Evolutionary conservation across 2,797 vertebrate species (phyloP), one percentile per base, ranked within the genome.

Genomic region (Sebastes matsubarae): DNA sequence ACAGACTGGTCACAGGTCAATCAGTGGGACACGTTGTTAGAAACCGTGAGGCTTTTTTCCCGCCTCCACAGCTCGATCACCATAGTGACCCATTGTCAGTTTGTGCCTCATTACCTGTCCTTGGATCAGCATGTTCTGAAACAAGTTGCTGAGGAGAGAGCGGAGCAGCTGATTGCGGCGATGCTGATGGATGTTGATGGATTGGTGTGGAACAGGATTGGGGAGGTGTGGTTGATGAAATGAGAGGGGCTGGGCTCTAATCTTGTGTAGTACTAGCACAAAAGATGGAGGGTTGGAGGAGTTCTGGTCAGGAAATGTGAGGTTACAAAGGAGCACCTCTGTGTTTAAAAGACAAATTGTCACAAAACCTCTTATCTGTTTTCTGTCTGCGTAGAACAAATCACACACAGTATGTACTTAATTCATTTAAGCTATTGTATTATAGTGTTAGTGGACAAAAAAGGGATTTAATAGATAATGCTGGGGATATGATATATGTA

Each of bases 61-160:
- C 59, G 68, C 75, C 84, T 69, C 77, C 71, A 2, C 68, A 22
- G 74, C 85, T 80, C 64, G 4, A 87, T 91, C 85, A 25, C 87
- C 29, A 14, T 30, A 58, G 84, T 75, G 89, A 86, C 88, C 90
- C 54, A 18, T 73, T 38, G 66, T 83, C 77, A 22, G 50, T 77
- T 88, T 81, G 80, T 72, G 87, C 72, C 83, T 91, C 78, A 86
- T 92, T 90, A 82, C 84, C 77, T 38, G 46, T 24, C 50, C 69
- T 38, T 12, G 71, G 83, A 89, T 93, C 90, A 89, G 87, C 83
- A 69, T 79, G 68, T 86, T 89, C 68, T 58, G 77, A 85, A 83
- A 86, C 79, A 80, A 85, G 75, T 73, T 80, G 81, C 86, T 68
- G 75, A 87, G 69, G 60, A 79, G 77, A 42, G 65, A 78, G 30